A percentile compares a stretch with the other conserved stretches of the same genome.
These are phyloP conservation scores for Cataglyphis rosenhaueri DNA, from an alignment of 2,888 invertebrate genomes.

Conservation along the genomic window DNA sequence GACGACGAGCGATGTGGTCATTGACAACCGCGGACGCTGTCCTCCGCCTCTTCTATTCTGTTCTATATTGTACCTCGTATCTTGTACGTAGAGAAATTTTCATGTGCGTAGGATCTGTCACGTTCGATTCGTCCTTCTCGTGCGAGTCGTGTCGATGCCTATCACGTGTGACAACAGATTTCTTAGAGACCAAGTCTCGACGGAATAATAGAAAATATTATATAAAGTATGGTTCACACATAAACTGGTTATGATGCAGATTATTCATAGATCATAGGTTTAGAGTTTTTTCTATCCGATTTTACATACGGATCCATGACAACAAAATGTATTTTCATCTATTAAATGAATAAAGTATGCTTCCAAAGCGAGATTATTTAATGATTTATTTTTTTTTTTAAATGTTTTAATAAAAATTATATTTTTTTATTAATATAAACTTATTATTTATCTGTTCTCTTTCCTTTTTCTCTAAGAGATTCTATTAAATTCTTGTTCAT, in stretches of 20 bases:
- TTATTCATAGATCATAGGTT: neutral
- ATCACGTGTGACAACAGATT: neutral
- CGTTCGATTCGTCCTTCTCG: neutral
- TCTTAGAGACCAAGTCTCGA: neutral
- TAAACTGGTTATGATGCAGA: neutral
- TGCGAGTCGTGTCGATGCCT: too few relatives aligned
- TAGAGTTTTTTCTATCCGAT: neutral
- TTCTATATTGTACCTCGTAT: conserved; percentile 60
- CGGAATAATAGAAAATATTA: neutral
- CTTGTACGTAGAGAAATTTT: conserved; percentile 28
- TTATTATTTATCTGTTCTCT: neutral
- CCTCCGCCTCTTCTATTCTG: conserved; percentile 12
- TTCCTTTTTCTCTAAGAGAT: neutral
- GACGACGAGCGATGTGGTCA: conserved; percentile 60
- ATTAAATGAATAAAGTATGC: neutral
- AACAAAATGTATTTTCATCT: neutral
- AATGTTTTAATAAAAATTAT: neutral
- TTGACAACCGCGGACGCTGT: conserved; percentile 65
- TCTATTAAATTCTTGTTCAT: neutral
- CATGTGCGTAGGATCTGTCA: neutral
- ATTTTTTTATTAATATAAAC: neutral
- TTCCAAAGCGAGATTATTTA: neutral
- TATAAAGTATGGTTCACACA: neutral
- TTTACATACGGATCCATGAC: neutral
- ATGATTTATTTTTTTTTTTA: neutral